Percentiles rank a stretch among this genome's conserved stretches.
Conservation (phyloP, 2,113 vertebrate species). For the Rhagologus leucostigma region DNA sequence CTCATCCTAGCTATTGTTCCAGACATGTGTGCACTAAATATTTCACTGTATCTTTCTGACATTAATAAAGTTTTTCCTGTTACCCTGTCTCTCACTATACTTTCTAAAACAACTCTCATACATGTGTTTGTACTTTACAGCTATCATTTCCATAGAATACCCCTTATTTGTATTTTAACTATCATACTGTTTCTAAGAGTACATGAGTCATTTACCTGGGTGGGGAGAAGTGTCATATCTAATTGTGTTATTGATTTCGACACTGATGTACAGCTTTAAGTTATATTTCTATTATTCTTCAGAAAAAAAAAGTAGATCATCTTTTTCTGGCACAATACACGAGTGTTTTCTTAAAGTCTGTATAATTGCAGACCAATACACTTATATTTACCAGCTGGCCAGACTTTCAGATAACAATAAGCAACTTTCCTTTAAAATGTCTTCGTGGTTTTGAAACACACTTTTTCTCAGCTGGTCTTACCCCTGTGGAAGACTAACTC, state of each 20-base stretch:
- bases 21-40: constrained; percentile 54
- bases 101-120: constrained; percentile 7
- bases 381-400: not conserved
- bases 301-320: not conserved
- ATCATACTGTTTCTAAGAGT: not conserved
- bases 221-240: not conserved
- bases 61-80: constrained; percentile 35
- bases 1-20: constrained; percentile 17
- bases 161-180: constrained; percentile 35
- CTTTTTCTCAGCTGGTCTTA: constrained; percentile 23
- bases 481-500: constrained; percentile 15
- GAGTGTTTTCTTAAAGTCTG: not conserved
- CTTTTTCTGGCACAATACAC: not conserved
- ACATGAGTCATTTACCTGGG: not conserved
- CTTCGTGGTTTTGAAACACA: not conserved
- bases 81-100: not conserved
- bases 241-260: not conserved
- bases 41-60: constrained; percentile 46
- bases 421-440: constrained; percentile 5
- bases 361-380: not conserved
- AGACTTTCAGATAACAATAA: not conserved
- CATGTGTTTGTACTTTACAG: constrained; percentile 45
- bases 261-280: not conserved
- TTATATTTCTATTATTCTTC: not conserved
- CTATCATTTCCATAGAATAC: constrained; percentile 6